Base-by-base conservation (phyloP, 2,113 vertebrate genomes). In the Polypterus senegalus region DNA sequence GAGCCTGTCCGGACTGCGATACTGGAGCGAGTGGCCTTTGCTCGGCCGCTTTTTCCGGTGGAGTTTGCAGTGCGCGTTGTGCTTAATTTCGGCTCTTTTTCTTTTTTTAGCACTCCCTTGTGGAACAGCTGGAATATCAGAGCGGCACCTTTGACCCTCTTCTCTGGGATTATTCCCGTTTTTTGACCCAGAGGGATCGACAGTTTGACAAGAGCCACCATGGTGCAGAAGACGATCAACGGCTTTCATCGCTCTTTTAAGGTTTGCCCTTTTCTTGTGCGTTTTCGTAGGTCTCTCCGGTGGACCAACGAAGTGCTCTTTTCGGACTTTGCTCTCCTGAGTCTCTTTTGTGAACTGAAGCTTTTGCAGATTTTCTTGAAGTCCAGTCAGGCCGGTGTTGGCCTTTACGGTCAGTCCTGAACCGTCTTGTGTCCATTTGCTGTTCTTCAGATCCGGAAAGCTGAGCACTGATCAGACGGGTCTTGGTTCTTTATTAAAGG, bases 221-320 rank as follows among this genome's bases (percentile, higher is more conserved):
- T 96, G 92, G 92, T 94, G 74, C 92, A 94, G 81, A 94, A 92
- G 66, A 97, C 91, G 76, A 86, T 87, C 49, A 74, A 88, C 65
- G 91, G 90, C 70, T 94, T 95, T 72, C 92, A 92, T 64, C 89
- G 86, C 73, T 94, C 93, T 11, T 93, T 94, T 77, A 93, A 92
- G 90, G 93, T 93, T 72, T 74, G 73, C 65, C 9, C 9, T 3
- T 65, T 48, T 3, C n/a, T 45, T 53, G 27, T 27, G 27, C 2
- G 27, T 27, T 27, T 51, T 60, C 43, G 59, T 51, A 11, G 10
- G 53, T 11, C 3, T 27, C 59, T 5, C 6, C 9, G 43, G 8
- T 3, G 45, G 51, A 4, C 27, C 2, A 27, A 27, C 27, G 27
- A 27, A 27, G 2, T 27, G 27, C 27, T 27, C 27, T 27, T 27